Evolutionary conservation across 64 coral and sea anemone genomes (phyloP).

Genomic region (Dendronephthya gigantea): DNA sequence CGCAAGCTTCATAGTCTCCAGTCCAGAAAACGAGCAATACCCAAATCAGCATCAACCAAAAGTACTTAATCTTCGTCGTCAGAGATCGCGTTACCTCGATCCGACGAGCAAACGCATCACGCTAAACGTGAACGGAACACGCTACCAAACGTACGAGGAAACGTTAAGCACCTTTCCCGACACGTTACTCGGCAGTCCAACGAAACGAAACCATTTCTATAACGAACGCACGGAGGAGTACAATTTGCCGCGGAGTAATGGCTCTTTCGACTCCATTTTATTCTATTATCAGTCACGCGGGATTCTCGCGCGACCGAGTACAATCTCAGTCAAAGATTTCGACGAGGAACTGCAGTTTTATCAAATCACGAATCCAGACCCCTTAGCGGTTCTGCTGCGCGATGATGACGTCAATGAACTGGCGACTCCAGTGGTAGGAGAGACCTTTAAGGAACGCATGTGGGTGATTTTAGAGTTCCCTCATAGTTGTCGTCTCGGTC

Average conservation of each 20-base stretch:
- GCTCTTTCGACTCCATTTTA: constrained; percentile 81
- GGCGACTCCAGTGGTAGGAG: background rate
- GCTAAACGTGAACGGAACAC: constrained; percentile 71
- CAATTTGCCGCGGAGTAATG: constrained; percentile 73
- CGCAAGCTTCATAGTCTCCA: too few relatives aligned
- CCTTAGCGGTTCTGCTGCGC: background rate
- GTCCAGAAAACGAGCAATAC: too few relatives aligned
- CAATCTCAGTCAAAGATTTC: constrained; percentile 63
- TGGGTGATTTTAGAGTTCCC: constrained; percentile 6
- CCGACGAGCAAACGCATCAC: constrained; percentile 26
- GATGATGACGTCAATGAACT: background rate
- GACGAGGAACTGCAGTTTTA: constrained; percentile 80
- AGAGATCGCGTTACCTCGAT: background rate
- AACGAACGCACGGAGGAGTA: constrained; percentile 56
- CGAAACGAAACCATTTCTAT: constrained; percentile 58
- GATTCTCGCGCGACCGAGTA: constrained; percentile 56
- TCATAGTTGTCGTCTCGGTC: background rate
- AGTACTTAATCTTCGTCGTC: too few relatives aligned
- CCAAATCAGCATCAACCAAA: too few relatives aligned
- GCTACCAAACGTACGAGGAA: constrained; percentile 69
- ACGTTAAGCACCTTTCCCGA: constrained; percentile 64
- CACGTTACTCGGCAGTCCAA: constrained; percentile 68
- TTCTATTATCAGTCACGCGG: constrained; percentile 94
- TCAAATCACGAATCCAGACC: constrained; percentile 38
- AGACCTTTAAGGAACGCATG: background rate